Base-by-base conservation (phyloP, 2,888 invertebrate species). In the Lydus trimaculatus region DNA sequence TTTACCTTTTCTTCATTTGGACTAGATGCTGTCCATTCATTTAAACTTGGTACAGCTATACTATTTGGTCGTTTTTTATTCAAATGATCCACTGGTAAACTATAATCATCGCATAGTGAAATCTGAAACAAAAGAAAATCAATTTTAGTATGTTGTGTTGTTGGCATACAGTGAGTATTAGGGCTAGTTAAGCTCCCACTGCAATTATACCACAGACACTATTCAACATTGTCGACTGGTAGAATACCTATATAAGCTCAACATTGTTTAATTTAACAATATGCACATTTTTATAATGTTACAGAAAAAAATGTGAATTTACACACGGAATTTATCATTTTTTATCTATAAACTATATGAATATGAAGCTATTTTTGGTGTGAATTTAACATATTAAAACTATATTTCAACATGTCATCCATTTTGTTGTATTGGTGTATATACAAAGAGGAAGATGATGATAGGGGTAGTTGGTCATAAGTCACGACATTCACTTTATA, bases 71-170 rank as follows among this genome's bases (percentile, higher is more conserved):
- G 84, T 88, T 88, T 88, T 83, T 90, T 93, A 72, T 89, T 87
- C 75, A 94, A 91, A 84, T 94, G 93, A 86, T 95, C 95, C 78
- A 94, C 92, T 63, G 95, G 95, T 78, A 94, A 88, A 86, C 94
- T 93, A 87, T 95, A 95, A 85, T 95, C 94, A 82, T 95, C 94
- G 86, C 94, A 94, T 79, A 95, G 88, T 74, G 94, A 92, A 81
- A 94, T 91, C 94, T 95, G 89, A 3, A 91, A 88, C 69, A 78
- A 77, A 73, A 75, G 68, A 23, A 60, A 58, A 61, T 62, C 43
- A 63, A 58, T 63, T 63, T 59, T 11, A 52, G 11, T 23, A 52
- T 52, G 13, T 52, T 25, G 23, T 52, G 43, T 43, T 36, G 7
- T 43, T 36, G 7, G 43, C 43, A n/a, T 63, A 63, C 23, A 7